A percentile compares a stretch with the other conserved stretches of the same genome.
Evolutionary conservation across 1,140 invertebrate species (phyloP).

Genomic region (Archegozetes longisetosus): DNA sequence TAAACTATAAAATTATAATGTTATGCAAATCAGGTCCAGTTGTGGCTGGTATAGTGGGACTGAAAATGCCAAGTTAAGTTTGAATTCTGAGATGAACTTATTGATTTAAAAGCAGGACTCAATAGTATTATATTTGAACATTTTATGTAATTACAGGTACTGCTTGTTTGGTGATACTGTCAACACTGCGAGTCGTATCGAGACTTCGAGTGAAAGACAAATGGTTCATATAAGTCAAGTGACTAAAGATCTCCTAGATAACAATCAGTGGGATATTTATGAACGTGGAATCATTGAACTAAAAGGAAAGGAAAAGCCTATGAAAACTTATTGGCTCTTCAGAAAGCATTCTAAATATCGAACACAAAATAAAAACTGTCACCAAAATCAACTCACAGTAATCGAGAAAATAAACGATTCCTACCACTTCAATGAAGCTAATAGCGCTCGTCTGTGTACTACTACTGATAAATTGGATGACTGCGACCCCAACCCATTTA

Average conservation of each 20-base stretch:
- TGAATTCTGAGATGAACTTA: not conserved
- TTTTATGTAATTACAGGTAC: conserved; percentile 35
- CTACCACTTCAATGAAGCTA: too few relatives aligned
- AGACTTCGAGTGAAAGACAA: conserved; percentile 28
- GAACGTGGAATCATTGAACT: conserved; percentile 41
- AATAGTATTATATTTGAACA: not conserved
- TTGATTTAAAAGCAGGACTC: not conserved
- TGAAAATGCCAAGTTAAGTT: conserved; percentile 64
- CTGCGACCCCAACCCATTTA: too few relatives aligned
- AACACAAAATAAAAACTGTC: too few relatives aligned
- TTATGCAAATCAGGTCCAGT: conserved; percentile 49
- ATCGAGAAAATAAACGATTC: too few relatives aligned
- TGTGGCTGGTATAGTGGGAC: conserved; percentile 77
- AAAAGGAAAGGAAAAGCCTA: conserved; percentile 48
- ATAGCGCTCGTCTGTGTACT: too few relatives aligned
- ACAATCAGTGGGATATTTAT: conserved; percentile 51
- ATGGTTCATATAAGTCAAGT: conserved; percentile 85
- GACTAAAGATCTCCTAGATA: conserved; percentile 52
- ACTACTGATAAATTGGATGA: too few relatives aligned
- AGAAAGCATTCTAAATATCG: too few relatives aligned
- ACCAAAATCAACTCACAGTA: too few relatives aligned
- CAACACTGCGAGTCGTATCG: conserved; percentile 22
- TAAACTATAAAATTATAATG: too few relatives aligned
- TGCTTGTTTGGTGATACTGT: conserved; percentile 69
- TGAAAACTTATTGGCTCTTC: conserved; percentile 91